A percentile compares a stretch with the other conserved stretches of the same genome.
phyloP scores from a whole-genome alignment of 2,888 invertebrate species.

The Formica aserva region DNA sequence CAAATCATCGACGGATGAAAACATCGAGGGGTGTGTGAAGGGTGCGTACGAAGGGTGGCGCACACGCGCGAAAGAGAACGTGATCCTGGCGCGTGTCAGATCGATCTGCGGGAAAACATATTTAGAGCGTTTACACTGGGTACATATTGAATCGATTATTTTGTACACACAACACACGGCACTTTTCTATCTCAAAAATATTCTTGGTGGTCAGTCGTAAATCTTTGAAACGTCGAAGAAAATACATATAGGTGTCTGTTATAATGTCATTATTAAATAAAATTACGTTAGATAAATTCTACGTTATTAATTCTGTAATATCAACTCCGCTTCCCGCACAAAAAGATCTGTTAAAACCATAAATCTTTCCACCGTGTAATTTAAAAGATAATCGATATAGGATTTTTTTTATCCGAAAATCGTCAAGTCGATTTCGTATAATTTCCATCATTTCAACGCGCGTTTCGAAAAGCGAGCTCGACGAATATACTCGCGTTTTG shows the following conservation, averaged over 20 bases:
- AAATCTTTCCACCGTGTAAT: slow-evolving; percentile 31
- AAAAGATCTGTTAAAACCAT: slow-evolving; percentile 2
- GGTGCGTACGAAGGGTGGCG: slow-evolving; percentile 38
- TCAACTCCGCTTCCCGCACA: not conserved
- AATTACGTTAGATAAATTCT: slow-evolving; percentile 19
- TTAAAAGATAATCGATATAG: slow-evolving; percentile 25
- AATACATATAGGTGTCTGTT: not conserved
- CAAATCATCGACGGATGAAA: slow-evolving; percentile 55
- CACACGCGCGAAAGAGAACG: slow-evolving; percentile 59
- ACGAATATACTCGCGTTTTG: slow-evolving; percentile 52
- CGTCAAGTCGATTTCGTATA: slow-evolving; percentile 30
- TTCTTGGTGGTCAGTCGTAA: slow-evolving; percentile 19
- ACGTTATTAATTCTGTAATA: slow-evolving; percentile 22
- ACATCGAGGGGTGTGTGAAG: slow-evolving; percentile 54
- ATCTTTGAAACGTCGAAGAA: not conserved
- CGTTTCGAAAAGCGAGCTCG: not conserved
- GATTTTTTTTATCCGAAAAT: not conserved
- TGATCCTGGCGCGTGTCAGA: slow-evolving; percentile 64
- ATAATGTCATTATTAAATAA: slow-evolving; percentile 43
- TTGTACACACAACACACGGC: not conserved
- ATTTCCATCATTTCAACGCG: slow-evolving; percentile 28
- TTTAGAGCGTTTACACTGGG: slow-evolving; percentile 65
- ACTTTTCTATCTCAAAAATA: not conserved
- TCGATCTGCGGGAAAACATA: slow-evolving; percentile 59
- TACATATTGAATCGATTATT: slow-evolving; percentile 14